Percentiles rank a stretch among this genome's conserved stretches.
These are phyloP conservation scores for Leptoteleia sp. DNA, from an alignment of 1,140 invertebrate species.

Conservation along the genomic window DNA sequence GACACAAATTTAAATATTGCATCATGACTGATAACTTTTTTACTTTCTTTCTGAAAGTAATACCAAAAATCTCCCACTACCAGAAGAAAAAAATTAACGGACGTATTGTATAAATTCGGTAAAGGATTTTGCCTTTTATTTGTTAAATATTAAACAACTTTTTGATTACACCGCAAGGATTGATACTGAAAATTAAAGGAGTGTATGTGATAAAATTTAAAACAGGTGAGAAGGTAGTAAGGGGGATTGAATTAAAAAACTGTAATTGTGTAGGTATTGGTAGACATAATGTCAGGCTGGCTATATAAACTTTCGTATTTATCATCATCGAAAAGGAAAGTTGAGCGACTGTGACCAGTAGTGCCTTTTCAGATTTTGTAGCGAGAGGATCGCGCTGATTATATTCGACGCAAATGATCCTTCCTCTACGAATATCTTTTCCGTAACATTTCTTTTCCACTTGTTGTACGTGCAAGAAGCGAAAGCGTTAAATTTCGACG, in stretches of 20 bases:
- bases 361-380: constrained; percentile 71
- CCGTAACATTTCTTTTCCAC: constrained; percentile 48
- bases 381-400: constrained; percentile 63
- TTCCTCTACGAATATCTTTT: constrained; percentile 21
- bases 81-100: too few species aligned
- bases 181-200: background rate
- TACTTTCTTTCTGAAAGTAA: constrained; percentile 50
- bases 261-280: background rate
- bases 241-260: background rate
- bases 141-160: background rate
- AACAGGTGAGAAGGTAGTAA: background rate
- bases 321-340: constrained; percentile 72
- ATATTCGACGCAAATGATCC: constrained; percentile 36
- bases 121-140: too few species aligned
- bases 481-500: constrained; percentile 48
- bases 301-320: constrained; percentile 71
- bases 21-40: constrained; percentile 37
- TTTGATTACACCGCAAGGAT: too few species aligned
- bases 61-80: constrained; percentile 21
- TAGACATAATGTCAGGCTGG: constrained; percentile 11
- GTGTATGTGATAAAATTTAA: background rate
- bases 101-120: too few species aligned
- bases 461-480: constrained; percentile 52
- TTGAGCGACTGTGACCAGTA: constrained; percentile 64
- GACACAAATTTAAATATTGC: too few species aligned